Base-by-base conservation (phyloP, 1,140 invertebrate genomes). In the Apis cerana region DNA sequence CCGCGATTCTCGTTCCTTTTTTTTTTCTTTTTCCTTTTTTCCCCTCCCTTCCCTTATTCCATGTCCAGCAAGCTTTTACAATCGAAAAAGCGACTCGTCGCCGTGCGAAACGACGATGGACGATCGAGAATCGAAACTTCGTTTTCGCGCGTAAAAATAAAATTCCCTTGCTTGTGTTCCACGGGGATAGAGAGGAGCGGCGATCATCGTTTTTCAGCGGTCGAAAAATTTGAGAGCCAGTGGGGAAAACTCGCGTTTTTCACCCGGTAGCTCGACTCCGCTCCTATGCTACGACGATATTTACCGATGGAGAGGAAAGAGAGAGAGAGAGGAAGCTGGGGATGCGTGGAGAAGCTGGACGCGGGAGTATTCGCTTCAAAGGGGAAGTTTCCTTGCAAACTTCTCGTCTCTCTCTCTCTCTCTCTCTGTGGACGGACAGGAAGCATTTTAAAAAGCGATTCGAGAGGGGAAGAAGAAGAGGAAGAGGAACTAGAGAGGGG, bases 361-460 rank as follows among this genome's bases (percentile, higher is more conserved):
- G 71, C 75, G 75, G 21, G 52, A 52, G n/a, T 52, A n/a, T 50
- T 17, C 10, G 62, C 19, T 59, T 75, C 62, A 75, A 81, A 81
- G 79, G 54, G 52, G 65, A 62, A 75, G n/a, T 23, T 75, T 75
- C 23, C 54, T 5, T 12, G 52, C 12, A 58, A 9, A 43, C 5
- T 43, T 43, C 33, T 43, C 33, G 33, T 43, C 5, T 43, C 33
- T 43, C 33, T 43, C 33, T 43, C 33, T 33, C 33, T 43, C 4
- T 43, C 33, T 43, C 21, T 27, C n/a, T 48, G 13, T 19, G 52
- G 43, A 52, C 76, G 67, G 71, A 75, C 71, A 75, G 71, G 61
- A 75, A 81, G 79, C 72, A 58, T 81, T 81, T 74, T 65, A 80
- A 74, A 80, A 58, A 81, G 23, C 69, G 59, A 71, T 82, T 72